Conservation (phyloP, 2,797 vertebrate genomes). For the Melanogrammus aeglefinus region DNA sequence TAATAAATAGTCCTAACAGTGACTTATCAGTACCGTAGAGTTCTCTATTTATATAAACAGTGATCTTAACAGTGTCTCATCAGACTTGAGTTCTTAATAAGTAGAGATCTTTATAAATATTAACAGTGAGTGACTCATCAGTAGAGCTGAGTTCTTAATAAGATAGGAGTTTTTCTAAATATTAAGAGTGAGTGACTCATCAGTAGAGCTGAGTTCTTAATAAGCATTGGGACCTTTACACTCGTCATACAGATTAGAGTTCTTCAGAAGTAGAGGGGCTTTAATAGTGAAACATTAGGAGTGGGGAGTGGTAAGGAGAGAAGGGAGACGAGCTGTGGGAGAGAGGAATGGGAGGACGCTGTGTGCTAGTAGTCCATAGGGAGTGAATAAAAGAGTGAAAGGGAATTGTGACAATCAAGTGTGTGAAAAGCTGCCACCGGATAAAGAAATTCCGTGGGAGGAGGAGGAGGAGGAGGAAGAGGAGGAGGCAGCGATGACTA, state of each 20-base stretch:
- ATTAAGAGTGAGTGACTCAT: too few species aligned
- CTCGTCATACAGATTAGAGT: background rate
- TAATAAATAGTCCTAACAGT: too few species aligned
- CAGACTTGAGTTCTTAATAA: too few species aligned
- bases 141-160: too few species aligned
- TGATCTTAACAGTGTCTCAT: too few species aligned
- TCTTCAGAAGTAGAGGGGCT: slow-evolving; percentile 7
- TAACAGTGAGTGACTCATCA: too few species aligned
- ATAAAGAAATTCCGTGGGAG: slow-evolving; percentile 9
- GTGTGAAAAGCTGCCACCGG: background rate
- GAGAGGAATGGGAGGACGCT: slow-evolving; percentile 19
- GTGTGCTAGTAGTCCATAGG: slow-evolving; percentile 16
- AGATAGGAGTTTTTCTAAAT: too few species aligned
- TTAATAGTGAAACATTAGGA: slow-evolving; percentile 45
- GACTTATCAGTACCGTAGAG: too few species aligned
- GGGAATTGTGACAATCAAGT: background rate
- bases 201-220: too few species aligned
- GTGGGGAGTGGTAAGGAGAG: background rate
- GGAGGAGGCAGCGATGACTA: background rate
- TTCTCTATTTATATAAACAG: too few species aligned
- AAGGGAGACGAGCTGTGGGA: slow-evolving; percentile 14
- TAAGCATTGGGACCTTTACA: background rate
- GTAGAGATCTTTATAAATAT: too few species aligned
- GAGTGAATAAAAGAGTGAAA: slow-evolving; percentile 18
- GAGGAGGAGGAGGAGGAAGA: slow-evolving; percentile 14